Evolutionary conservation across 2,888 invertebrate genomes (phyloP).

Genomic region (Hypena proboscidalis): DNA sequence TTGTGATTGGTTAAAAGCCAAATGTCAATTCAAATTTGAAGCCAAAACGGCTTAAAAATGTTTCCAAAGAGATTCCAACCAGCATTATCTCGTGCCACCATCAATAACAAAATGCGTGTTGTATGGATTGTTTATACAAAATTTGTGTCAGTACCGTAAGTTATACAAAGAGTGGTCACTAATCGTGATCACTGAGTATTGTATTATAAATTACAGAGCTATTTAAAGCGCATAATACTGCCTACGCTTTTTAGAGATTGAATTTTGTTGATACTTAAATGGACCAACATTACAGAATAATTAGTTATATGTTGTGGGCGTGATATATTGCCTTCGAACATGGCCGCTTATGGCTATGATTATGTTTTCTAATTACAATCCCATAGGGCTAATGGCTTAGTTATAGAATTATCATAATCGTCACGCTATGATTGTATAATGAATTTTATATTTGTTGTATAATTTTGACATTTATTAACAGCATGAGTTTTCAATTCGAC

Average conservation of each 20-base stretch:
- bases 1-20: no score
- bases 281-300: slow-evolving; percentile 55
- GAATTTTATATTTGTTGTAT: slow-evolving; percentile 34
- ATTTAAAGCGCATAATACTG: slow-evolving; percentile 15
- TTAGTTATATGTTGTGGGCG: slow-evolving; percentile 57
- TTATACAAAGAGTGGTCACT: background rate
- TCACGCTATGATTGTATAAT: slow-evolving; percentile 31
- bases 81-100: no score
- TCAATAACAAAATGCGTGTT: no score
- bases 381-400: slow-evolving; percentile 39
- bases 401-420: slow-evolving; percentile 42
- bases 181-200: background rate
- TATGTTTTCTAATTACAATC: slow-evolving; percentile 46
- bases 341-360: slow-evolving; percentile 39
- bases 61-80: no score
- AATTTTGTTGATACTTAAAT: slow-evolving; percentile 35
- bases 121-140: no score
- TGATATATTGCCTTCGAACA: slow-evolving; percentile 41
- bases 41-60: no score
- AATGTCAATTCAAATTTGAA: no score
- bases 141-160: no score
- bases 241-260: slow-evolving; percentile 35
- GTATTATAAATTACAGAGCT: slow-evolving; percentile 8
- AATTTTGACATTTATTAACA: slow-evolving; percentile 37
- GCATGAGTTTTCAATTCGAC: slow-evolving; percentile 34